Conservation (phyloP, 2,888 invertebrate genomes). For the Lepas anatifera region DNA sequence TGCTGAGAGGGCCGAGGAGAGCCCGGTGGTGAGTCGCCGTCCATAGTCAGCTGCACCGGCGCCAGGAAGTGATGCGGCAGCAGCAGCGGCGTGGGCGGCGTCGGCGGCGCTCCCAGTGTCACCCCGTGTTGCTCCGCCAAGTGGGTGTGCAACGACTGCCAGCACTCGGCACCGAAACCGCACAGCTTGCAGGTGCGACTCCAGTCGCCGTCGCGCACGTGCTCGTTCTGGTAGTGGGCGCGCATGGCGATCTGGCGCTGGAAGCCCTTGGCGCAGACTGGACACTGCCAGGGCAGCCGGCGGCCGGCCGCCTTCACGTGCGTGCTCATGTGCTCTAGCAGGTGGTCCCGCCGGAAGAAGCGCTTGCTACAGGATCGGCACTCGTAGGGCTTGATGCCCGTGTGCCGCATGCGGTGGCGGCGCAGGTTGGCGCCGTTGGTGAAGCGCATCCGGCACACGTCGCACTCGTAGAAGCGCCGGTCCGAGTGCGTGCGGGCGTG, state of each 20-base stretch:
- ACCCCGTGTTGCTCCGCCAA: slow-evolving; percentile 84
- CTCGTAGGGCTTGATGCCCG: slow-evolving; percentile 69
- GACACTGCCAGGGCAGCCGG: slow-evolving; percentile 73
- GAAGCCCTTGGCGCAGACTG: slow-evolving; percentile 81
- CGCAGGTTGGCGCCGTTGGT: slow-evolving; percentile 93
- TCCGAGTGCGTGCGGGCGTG: slow-evolving; percentile 39
- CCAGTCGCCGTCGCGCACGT: slow-evolving; percentile 79
- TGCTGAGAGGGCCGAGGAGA: not conserved
- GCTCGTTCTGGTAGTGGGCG: slow-evolving; percentile 85
- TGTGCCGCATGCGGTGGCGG: not conserved
- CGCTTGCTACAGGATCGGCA: slow-evolving; percentile 6
- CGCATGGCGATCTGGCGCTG: slow-evolving; percentile 87
- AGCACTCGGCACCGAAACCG: slow-evolving; percentile 74
- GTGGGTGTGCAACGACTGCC: slow-evolving; percentile 79
- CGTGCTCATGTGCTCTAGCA: slow-evolving; percentile 83
- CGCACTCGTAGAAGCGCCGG: slow-evolving; percentile 83
- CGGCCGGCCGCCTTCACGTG: slow-evolving; percentile 37
- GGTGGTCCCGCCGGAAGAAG: slow-evolving; percentile 73
- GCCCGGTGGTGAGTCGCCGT: not conserved
- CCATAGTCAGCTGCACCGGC: not conserved
- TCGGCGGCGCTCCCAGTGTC: slow-evolving; percentile 50
- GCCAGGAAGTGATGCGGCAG: slow-evolving; percentile 1
- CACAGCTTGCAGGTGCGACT: slow-evolving; percentile 63
- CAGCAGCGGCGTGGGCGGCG: not conserved
- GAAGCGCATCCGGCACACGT: slow-evolving; percentile 93